A percentile compares a stretch with the other conserved stretches of the same genome.
Conservation (phyloP, 2,888 invertebrate species). For the Drosophila pegasa region DNA sequence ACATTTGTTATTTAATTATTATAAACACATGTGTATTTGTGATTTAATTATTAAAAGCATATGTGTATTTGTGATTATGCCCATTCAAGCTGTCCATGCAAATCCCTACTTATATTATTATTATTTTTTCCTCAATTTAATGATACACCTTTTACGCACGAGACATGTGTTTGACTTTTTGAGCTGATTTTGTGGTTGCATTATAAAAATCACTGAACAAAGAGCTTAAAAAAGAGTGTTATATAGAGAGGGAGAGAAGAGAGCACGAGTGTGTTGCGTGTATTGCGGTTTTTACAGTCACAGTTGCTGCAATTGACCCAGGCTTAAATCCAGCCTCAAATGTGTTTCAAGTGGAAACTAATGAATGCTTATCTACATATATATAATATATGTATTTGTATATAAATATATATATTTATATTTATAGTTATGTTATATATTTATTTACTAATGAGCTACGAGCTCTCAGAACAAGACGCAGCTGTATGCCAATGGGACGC, state of each 20-base stretch:
- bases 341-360: neutral
- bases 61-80: neutral
- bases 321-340: neutral
- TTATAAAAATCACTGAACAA: slow-evolving; percentile 57
- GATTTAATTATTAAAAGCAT: too few species aligned
- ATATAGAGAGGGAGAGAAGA: neutral
- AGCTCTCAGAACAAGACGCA: too few species aligned
- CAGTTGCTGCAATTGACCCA: neutral
- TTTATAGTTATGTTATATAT: too few species aligned
- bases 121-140: slow-evolving; percentile 12
- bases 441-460: too few species aligned
- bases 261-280: neutral
- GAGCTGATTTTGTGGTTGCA: slow-evolving; percentile 62
- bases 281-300: slow-evolving; percentile 36
- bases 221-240: neutral
- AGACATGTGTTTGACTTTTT: slow-evolving; percentile 47
- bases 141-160: slow-evolving; percentile 10
- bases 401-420: neutral
- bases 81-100: neutral
- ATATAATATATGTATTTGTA: neutral
- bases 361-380: neutral
- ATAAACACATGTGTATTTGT: neutral
- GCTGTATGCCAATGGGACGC: neutral
- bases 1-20: neutral
- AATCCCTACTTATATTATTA: neutral